These are phyloP conservation scores for Noctua comes DNA, from an alignment of 2,888 invertebrate species.

Conservation along the genomic window DNA sequence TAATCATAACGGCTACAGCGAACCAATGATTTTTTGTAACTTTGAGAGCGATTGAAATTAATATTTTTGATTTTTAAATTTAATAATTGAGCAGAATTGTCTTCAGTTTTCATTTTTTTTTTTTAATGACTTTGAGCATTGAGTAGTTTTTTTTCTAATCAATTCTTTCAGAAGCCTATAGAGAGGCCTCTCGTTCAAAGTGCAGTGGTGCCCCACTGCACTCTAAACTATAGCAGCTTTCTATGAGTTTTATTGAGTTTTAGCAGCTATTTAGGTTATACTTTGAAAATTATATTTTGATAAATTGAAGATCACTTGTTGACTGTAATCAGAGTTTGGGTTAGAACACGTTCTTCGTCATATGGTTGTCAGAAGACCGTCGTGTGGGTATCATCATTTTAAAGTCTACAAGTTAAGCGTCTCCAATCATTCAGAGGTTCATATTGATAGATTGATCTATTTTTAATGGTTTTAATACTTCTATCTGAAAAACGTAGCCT, in stretches of 20 bases:
- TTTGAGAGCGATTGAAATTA: background rate
- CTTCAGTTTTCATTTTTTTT: too few species aligned
- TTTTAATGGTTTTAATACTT: background rate
- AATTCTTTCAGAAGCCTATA: background rate
- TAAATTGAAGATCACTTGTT: conserved; percentile 33
- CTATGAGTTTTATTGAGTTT: too few species aligned
- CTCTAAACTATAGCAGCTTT: too few species aligned
- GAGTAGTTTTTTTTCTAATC: background rate
- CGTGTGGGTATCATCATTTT: conserved; percentile 90
- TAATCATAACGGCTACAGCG: background rate
- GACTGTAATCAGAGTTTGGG: conserved; percentile 84
- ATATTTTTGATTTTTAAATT: background rate
- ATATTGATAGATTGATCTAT: background rate
- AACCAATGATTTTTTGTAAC: background rate
- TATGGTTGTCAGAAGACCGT: conserved; percentile 90
- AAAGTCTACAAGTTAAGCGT: conserved; percentile 55
- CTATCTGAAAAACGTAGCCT: too few species aligned
- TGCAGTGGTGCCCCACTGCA: too few species aligned
- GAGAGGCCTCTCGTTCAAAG: too few species aligned
- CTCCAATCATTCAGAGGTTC: background rate
- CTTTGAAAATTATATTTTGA: background rate
- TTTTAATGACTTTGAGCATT: background rate
- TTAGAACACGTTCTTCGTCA: conserved; percentile 88
- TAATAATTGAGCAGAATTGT: background rate
- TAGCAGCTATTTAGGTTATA: too few species aligned